A percentile compares a stretch with the other conserved stretches of the same genome.
Evolutionary conservation across 2,888 invertebrate species (phyloP).

Genomic region (Drosophila limbata): DNA sequence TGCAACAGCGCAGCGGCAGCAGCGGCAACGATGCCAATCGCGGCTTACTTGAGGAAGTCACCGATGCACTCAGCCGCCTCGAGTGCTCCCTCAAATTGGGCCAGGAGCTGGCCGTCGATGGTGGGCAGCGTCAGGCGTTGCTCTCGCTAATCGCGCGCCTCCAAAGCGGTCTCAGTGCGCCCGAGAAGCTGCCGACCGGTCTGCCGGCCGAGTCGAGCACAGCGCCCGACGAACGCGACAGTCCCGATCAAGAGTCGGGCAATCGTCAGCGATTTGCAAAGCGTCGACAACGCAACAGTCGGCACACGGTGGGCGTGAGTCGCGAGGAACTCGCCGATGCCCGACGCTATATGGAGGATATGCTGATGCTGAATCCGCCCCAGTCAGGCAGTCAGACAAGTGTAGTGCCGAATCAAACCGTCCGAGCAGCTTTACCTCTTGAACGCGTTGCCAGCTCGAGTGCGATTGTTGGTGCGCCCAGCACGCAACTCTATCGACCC

Average conservation of each 20-base stretch:
- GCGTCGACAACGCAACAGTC: conserved; percentile 88
- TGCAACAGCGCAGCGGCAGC: conserved; percentile 86
- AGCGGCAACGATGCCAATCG: conserved; percentile 87
- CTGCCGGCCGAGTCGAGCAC: neutral
- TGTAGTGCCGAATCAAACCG: conserved; percentile 42
- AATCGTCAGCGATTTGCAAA: conserved; percentile 86
- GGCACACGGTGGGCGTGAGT: conserved; percentile 94
- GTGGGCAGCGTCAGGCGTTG: conserved; percentile 87
- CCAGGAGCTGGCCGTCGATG: conserved; percentile 86
- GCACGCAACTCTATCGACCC: conserved; percentile 78
- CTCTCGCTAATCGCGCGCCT: conserved; percentile 90
- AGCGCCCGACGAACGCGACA: neutral
- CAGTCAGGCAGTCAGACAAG: conserved; percentile 50
- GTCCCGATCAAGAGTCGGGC: conserved; percentile 78
- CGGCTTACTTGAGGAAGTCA: conserved; percentile 89
- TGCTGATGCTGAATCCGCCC: conserved; percentile 84
- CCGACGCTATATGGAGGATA: conserved; percentile 90
- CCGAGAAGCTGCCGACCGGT: conserved; percentile 71
- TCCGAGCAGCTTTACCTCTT: conserved; percentile 66
- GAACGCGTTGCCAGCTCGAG: conserved; percentile 86
- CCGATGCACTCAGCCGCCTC: conserved; percentile 90
- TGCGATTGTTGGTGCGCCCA: conserved; percentile 73
- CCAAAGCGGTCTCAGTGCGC: conserved; percentile 87
- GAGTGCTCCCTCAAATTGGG: conserved; percentile 90
- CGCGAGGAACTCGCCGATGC: conserved; percentile 93